Evolutionary conservation across 2,888 invertebrate species (phyloP), one percentile per base, ranked within the genome.

Genomic region (Latrodectus hesperus): DNA sequence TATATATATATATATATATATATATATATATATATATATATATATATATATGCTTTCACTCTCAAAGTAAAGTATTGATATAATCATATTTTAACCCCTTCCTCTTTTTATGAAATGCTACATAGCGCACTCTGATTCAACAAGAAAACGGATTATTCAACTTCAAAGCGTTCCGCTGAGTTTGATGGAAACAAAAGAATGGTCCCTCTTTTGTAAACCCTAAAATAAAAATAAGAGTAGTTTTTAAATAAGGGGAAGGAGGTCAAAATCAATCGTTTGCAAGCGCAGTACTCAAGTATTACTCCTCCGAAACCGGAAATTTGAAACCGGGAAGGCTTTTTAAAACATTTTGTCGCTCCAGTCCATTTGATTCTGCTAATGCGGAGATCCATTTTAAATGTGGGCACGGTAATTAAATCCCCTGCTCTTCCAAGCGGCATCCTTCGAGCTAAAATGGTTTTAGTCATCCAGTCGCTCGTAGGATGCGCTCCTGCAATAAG

Each of bases 101-200:
- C 38, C 2, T 38, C 4, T 6, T 38, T 38, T 38, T 6, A 38
- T 38, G 38, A 38, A 38, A 38, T 38, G 10, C 12, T 68, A 68
- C 22, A 17, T 68, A 17, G 11, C 9, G 67, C 3, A 26, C n/a
- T 68, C 67, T 68, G 1, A 12, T 68, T 68, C 12, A 22, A 68
- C 22, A 68, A 68, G 9, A n/a, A 11, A n/a, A n/a, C n/a, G 52
- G 22, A 51, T 51, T 26, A 73, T 71, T 17, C 11, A 74, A 76
- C 83, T 76, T 83, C 83, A 83, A 83, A 83, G 49, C 60, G 51
- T 22, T 12, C 83, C 83, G 83, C 76, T 38, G 53, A 68, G 55
- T 70, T 67, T 68, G 38, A 51, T 26, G 38, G 76, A 75, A 76
- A 83, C 55, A 83, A 70, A 79, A 53, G 51, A 71, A 53, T 60